phyloP scores from a whole-genome alignment of 2,888 invertebrate genomes.

The Agonopterix arenella region DNA sequence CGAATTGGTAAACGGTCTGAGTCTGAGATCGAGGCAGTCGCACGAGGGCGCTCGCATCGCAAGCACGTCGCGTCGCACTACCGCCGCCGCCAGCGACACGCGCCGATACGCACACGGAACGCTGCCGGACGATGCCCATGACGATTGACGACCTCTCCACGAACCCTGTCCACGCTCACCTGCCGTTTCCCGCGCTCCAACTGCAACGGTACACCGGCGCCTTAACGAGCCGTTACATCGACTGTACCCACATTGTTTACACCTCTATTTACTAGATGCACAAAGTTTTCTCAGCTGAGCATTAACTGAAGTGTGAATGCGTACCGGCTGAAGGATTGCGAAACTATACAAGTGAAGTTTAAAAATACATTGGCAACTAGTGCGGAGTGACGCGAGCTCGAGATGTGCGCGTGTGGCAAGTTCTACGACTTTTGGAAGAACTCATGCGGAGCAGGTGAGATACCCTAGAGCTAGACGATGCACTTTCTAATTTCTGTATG shows the following conservation, averaged over 20 bases:
- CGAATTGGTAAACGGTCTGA: background rate
- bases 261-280: slow-evolving; percentile 40
- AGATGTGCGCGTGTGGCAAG: slow-evolving; percentile 72
- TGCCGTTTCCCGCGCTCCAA: slow-evolving; percentile 68
- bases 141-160: slow-evolving; percentile 24
- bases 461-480: slow-evolving; percentile 9
- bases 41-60: slow-evolving; percentile 56
- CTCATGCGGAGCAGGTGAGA: slow-evolving; percentile 71
- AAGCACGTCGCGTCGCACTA: slow-evolving; percentile 43
- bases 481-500: slow-evolving; percentile 29
- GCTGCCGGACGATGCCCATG: slow-evolving; percentile 24
- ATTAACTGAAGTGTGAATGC: slow-evolving; percentile 52
- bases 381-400: slow-evolving; percentile 56
- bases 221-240: slow-evolving; percentile 52
- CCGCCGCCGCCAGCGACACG: slow-evolving; percentile 21
- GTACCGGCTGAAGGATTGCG: slow-evolving; percentile 63
- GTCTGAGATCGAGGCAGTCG: slow-evolving; percentile 35
- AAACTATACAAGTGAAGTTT: slow-evolving; percentile 75
- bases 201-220: slow-evolving; percentile 47
- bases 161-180: slow-evolving; percentile 20
- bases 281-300: slow-evolving; percentile 44
- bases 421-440: slow-evolving; percentile 72
- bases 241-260: slow-evolving; percentile 25
- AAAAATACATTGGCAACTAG: slow-evolving; percentile 72
- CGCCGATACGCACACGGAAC: slow-evolving; percentile 22